Conservation (phyloP, 2,888 invertebrate genomes). For the Zaprionus lineosus region DNA sequence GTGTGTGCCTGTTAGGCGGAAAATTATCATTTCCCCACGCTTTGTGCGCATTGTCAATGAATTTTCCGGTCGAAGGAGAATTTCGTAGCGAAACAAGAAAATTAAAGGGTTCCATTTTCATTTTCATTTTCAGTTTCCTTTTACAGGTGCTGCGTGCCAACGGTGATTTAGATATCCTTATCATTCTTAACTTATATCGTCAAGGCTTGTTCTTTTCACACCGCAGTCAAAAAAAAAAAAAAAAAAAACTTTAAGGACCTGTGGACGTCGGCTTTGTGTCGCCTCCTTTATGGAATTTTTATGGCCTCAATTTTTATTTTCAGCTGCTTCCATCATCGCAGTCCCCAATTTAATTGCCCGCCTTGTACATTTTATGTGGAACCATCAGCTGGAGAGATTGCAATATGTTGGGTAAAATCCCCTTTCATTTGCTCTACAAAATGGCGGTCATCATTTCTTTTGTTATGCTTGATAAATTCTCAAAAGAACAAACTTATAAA, state of each 20-base stretch:
- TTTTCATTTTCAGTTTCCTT: conserved; percentile 49
- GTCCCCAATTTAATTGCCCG: conserved; percentile 59
- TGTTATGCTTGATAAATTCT: too few species aligned
- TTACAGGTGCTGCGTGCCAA: conserved; percentile 45
- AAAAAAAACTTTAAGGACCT: neutral
- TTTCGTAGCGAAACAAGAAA: conserved; percentile 33
- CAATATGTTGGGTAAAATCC: conserved; percentile 1
- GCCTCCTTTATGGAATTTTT: conserved; percentile 55
- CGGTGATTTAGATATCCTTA: conserved; percentile 57
- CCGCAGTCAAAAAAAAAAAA: conserved; percentile 15
- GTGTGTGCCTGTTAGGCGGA: conserved; percentile 53
- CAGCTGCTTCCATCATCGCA: conserved; percentile 43
- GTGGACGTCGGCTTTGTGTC: conserved; percentile 20
- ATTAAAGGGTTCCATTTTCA: conserved; percentile 61
- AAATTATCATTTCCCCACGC: conserved; percentile 69
- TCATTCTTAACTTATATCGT: conserved; percentile 28
- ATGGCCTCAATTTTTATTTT: conserved; percentile 39
- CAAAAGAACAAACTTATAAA: too few species aligned
- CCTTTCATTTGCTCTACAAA: too few species aligned
- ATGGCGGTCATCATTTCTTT: too few species aligned
- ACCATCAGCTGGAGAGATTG: conserved; percentile 13
- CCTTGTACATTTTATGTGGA: conserved; percentile 36
- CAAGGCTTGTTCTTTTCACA: conserved; percentile 64
- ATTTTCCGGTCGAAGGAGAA: conserved; percentile 41
- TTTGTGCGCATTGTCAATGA: conserved; percentile 64